These are phyloP conservation scores for Galeopsomyia nigrocyanea DNA, from an alignment of 2,888 invertebrate species.

Conservation along the genomic window DNA sequence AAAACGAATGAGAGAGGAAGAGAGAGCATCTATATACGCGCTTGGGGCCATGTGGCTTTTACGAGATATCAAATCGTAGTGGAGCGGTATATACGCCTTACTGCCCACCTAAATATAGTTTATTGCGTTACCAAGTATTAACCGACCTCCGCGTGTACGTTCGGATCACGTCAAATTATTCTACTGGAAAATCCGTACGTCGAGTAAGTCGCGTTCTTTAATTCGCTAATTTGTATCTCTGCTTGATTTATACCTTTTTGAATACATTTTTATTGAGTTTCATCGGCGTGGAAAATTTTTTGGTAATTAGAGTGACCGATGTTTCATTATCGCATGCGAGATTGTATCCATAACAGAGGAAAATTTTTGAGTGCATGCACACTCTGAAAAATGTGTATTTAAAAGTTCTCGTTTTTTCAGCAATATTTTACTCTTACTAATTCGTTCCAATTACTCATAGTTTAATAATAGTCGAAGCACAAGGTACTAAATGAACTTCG, in stretches of 20 bases:
- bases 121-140: constrained; percentile 69
- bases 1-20: constrained; percentile 21
- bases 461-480: background rate
- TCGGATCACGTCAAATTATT: constrained; percentile 57
- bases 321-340: too few species aligned
- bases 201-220: constrained; percentile 1
- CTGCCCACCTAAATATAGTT: constrained; percentile 68
- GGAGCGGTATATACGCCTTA: constrained; percentile 55
- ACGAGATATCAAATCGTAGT: constrained; percentile 68
- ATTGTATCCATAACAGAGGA: too few species aligned
- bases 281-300: too few species aligned
- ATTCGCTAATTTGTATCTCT: background rate
- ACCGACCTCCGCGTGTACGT: constrained; percentile 60
- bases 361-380: too few species aligned
- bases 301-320: too few species aligned
- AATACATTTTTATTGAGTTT: too few species aligned
- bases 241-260: too few species aligned
- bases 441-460: constrained; percentile 4
- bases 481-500: background rate
- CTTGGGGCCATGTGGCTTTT: constrained; percentile 67
- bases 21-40: constrained; percentile 18
- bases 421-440: background rate
- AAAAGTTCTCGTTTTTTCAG: too few species aligned
- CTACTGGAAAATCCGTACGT: constrained; percentile 32
- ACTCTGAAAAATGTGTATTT: too few species aligned